A percentile compares a stretch with the other conserved stretches of the same genome.
Conservation (phyloP, 2,888 invertebrate species). For the Caenorhabditis parvicauda region DNA sequence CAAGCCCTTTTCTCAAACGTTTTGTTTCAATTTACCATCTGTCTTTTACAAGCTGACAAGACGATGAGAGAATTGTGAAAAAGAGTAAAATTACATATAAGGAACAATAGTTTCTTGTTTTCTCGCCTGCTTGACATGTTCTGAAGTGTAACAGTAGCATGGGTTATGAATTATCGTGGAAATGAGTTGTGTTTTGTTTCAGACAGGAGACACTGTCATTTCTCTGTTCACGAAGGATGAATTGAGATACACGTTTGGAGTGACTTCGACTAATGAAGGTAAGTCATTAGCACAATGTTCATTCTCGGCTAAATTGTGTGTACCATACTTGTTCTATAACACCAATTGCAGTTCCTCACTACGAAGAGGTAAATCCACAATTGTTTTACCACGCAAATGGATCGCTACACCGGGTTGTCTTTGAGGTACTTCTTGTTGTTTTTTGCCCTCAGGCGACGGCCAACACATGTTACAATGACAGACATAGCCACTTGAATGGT, state of each 20-base stretch:
- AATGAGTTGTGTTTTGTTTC: slow-evolving; percentile 19
- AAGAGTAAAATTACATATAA: not conserved
- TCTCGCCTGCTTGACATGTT: not conserved
- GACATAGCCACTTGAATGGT: not conserved
- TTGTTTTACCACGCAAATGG: slow-evolving; percentile 29
- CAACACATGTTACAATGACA: not conserved
- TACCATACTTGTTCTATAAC: too few species aligned
- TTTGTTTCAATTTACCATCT: too few species aligned
- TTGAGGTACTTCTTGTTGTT: slow-evolving; percentile 29
- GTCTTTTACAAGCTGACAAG: too few species aligned
- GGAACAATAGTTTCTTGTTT: too few species aligned
- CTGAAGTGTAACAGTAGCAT: not conserved
- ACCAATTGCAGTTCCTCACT: slow-evolving; percentile 40
- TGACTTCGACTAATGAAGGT: slow-evolving; percentile 42
- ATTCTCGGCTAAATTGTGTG: too few species aligned
- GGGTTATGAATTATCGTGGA: slow-evolving; percentile 2
- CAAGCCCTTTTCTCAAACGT: too few species aligned
- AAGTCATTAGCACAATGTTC: too few species aligned
- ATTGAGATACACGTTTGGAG: slow-evolving; percentile 60
- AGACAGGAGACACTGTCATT: slow-evolving; percentile 42
- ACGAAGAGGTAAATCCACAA: slow-evolving; percentile 40
- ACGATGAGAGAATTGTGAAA: not conserved
- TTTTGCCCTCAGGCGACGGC: too few species aligned
- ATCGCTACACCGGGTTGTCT: slow-evolving; percentile 20
- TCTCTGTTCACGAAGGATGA: slow-evolving; percentile 60